Conservation (phyloP, 2,113 vertebrate genomes). For the Tapirus terrestris region DNA sequence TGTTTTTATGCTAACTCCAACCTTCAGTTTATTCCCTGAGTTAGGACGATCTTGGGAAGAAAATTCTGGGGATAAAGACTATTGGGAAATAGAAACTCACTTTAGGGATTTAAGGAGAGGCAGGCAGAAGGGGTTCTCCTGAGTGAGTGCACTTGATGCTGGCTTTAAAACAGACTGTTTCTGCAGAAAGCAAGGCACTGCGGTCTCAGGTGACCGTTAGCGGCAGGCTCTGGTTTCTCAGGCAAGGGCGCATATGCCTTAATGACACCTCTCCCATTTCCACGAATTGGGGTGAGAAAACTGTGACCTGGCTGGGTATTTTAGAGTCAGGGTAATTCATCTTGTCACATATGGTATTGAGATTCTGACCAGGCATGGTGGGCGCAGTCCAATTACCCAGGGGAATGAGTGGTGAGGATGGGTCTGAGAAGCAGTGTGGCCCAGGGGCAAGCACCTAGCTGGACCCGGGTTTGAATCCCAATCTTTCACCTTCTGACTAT, state of each 20-base stretch:
- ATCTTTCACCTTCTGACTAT: not conserved
- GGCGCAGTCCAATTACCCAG: not conserved
- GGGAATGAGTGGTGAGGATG: not conserved
- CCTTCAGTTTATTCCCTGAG: not conserved
- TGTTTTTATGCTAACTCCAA: not conserved
- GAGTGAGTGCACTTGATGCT: not conserved
- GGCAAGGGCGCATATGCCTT: not conserved
- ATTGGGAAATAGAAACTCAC: not conserved
- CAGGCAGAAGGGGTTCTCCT: not conserved
- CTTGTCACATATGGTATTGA: not conserved
- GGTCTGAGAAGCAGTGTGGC: not conserved
- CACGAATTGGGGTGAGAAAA: not conserved
- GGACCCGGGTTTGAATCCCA: not conserved
- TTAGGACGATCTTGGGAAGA: not conserved
- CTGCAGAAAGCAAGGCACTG: not conserved
- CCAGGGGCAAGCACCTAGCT: not conserved
- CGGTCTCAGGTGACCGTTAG: not conserved
- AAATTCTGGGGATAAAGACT: not conserved
- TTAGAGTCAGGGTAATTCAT: not conserved
- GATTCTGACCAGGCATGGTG: not conserved
- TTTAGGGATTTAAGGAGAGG: not conserved
- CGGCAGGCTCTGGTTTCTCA: not conserved
- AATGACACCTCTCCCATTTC: not conserved
- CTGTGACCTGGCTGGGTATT: not conserved
- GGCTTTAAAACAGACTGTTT: not conserved